phyloP scores from a whole-genome alignment of 2,113 vertebrate genomes.

The Carassius auratus region DNA sequence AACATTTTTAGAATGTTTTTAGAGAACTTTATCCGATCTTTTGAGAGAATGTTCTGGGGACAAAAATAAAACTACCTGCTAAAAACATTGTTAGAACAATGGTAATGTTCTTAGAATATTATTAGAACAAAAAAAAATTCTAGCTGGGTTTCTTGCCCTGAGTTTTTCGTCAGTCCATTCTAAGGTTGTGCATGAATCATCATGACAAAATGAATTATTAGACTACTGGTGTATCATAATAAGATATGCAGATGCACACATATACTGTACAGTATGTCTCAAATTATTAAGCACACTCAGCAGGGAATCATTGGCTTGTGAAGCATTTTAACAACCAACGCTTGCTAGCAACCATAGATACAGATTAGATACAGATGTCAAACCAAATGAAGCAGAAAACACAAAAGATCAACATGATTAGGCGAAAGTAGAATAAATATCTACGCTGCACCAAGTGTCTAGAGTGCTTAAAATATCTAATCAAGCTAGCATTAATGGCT shows the following conservation, averaged over 20 bases:
- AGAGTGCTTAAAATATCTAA: conserved; percentile 17
- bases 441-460: background rate
- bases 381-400: conserved; percentile 33
- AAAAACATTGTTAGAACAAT: no score
- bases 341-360: conserved; percentile 4
- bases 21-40: no score
- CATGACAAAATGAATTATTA: conserved; percentile 14
- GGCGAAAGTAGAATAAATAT: background rate
- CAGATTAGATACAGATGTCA: conserved; percentile 20
- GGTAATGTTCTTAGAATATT: no score
- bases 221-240: background rate
- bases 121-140: no score
- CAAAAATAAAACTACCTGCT: no score
- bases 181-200: background rate
- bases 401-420: conserved; percentile 31
- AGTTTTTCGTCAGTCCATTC: background rate
- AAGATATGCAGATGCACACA: conserved; percentile 18
- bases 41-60: no score
- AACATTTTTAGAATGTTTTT: no score
- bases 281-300: background rate
- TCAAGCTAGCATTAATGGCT: background rate
- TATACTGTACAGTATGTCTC: background rate
- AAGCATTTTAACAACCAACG: background rate
- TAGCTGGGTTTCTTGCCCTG: background rate
- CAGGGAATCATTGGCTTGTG: background rate